Evolutionary conservation across 2,888 invertebrate genomes (phyloP), one percentile per base, ranked within the genome.

Genomic region (Parapristionchus giblindavisi): DNA sequence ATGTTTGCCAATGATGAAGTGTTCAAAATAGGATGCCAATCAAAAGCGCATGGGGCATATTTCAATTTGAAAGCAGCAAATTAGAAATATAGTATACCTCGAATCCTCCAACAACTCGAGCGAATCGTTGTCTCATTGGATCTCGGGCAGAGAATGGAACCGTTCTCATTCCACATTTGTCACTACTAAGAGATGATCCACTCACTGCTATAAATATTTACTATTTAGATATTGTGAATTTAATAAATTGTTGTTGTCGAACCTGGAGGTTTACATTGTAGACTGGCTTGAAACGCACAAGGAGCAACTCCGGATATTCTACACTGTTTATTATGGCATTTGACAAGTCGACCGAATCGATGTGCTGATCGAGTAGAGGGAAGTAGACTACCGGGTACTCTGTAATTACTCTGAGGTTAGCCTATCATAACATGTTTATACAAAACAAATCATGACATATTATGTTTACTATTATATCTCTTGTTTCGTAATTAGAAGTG

Each of bases 31-130:
- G 5, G 34, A 21, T 17, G 29, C 11, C n/a, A 48, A 29, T 43
- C n/a, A 68, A 71, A 36, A 63, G 17, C 63, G 34, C 11, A 24
- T 14, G 34, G 8, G 24, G 24, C 14, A 63, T 63, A 29, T 63
- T 36, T 8, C 8, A 34, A 14, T 17, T 36, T 32, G 38, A 17
- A 21, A 14, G 48, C 48, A 14, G 48, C 48, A 21, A 48, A 11
- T 11, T 11, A 14, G 21, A 21, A 48, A 21, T 48, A 21, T 21
- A 56, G 6, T 38, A 34, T 17, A 71, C 81, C 43, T 83, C 83
- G 68, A 83, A 83, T 14, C 83, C 83, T 27, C 83, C 83, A 21
- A 83, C 83, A 1, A 93, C 92, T 83, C 92, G 91, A 0, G 91
- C 91, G n/a, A 77, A 65, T 29, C 77, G 83, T 65, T 61, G 74